Base-by-base conservation (phyloP, 2,888 invertebrate genomes). In the Hedya salicella region DNA sequence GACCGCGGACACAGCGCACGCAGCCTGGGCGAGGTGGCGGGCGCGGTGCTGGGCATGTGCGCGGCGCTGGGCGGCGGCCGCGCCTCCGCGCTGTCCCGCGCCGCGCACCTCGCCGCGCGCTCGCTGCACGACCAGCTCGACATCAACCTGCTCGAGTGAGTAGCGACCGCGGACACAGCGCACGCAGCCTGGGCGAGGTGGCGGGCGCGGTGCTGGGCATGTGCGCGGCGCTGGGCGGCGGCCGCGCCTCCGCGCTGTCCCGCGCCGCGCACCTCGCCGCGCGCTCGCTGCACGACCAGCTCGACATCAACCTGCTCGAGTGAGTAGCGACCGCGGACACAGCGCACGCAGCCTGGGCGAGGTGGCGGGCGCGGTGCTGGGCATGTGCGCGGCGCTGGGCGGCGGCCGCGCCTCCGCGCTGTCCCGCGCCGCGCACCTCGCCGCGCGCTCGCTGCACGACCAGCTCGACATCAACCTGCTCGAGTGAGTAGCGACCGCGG, bases 21-120 rank as follows among this genome's bases (percentile, higher is more conserved):
- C 97, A 70, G 96, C 96, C 82, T 93, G 96, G 72, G 95, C 95
- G 81, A 97, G 96, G 91, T 97, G 96, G 86, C 94, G 95, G 70
- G 96, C 81, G 94, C 95, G 60, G 94, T 96, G 57, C 73, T 79
- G 71, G 79, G 95, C 70, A 59, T 73, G 72, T 73, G 74, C 79
- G 74, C 71, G 61, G 70, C 83, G 93, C 95, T 60, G 94, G 95
- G 21, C 49, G 77, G 73, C 69, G 81, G 83, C 60, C 73, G 73
- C 72, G 82, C 86, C 60, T 82, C 80, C 3, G 89, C 88, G 50
- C 89, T 97, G 16, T 96, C 96, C 1, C 96, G 97, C 77, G 97
- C 98, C 78, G 85, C 89, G 53, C 71, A 71, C 50, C 63, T 73
- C 67, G 80, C 79, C 71, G 84, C 86, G 73, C 81, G 73, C 68